phyloP scores from a whole-genome alignment of 2,113 vertebrate genomes.

The Ellobius talpinus region DNA sequence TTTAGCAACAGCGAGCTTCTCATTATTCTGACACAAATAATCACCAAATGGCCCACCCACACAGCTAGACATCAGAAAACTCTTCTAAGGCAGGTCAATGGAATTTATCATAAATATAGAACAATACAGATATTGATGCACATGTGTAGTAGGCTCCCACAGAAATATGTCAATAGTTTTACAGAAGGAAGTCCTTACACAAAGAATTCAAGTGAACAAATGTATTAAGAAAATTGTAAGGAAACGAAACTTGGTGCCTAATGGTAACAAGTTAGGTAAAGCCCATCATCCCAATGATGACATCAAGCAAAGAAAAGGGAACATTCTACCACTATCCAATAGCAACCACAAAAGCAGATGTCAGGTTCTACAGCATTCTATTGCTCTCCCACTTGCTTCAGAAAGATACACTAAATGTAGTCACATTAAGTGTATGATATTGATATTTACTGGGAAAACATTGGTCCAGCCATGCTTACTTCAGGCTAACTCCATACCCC shows the following conservation, averaged over 20 bases:
- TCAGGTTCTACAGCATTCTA: neutral
- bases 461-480: neutral
- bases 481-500: constrained; percentile 41
- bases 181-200: constrained; percentile 3
- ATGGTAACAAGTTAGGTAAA: neutral
- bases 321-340: neutral
- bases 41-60: constrained; percentile 59
- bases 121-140: constrained; percentile 11
- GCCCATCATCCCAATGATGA: neutral
- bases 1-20: constrained; percentile 65
- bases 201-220: constrained; percentile 29
- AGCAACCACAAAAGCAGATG: neutral
- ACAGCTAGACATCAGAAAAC: constrained; percentile 50
- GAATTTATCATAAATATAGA: constrained; percentile 60
- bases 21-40: constrained; percentile 68
- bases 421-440: neutral
- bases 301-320: neutral
- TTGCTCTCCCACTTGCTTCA: neutral
- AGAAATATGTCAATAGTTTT: constrained; percentile 36
- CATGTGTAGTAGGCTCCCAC: neutral
- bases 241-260: neutral
- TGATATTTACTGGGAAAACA: neutral
- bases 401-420: neutral
- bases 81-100: constrained; percentile 46
- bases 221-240: neutral